Base-by-base conservation (phyloP, 1,140 invertebrate genomes). In the Brachionus angularis region DNA sequence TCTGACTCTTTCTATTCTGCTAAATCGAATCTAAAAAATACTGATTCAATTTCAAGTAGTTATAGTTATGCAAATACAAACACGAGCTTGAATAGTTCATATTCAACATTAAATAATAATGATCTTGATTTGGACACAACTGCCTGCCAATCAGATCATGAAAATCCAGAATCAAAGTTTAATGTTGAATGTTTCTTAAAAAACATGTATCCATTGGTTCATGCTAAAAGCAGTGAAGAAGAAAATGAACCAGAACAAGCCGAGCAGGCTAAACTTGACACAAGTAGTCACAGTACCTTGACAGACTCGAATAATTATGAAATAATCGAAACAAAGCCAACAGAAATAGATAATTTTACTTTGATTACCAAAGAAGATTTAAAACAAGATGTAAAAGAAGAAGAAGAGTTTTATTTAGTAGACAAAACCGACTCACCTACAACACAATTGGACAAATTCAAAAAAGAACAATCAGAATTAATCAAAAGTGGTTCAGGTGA, bases 1-100 rank as follows among this genome's bases (percentile, higher is more conserved):
- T 47, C 62, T 16, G 62, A 67, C 5, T 67, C 62, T 25, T 67
- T 67, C 42, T 67, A 67, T 47, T 46, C 62, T n/a, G 62, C 62
- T 10, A 3, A 67, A 12, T 47, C 62, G 14, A 50, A 46, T 14
- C 5, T 50, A 29, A 67, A 67, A 12, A 34, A 27, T 12, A 29
- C 34, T 5, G 31, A 39, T 14, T 67, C 62, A 8, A 21, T 23
- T 39, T 14, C 27, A 8, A 67, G 62, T 31, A 47, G 27, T 12
- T 47, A 21, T 4, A 25, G 29, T 0, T 23, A 27, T n/a, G 12
- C 31, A 1, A 67, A 46, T 23, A 33, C 62, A 14, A 47, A 46
- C 5, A 39, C 23, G 14, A 58, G 39, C 25, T 42, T 67, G 12
- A 33, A 67, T 21, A 33, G 36, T 10, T 47, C 39, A 4, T 67